Evolutionary conservation across 1,140 invertebrate genomes (phyloP), one percentile per base, ranked within the genome.

Genomic region (Lethocerus indicus): DNA sequence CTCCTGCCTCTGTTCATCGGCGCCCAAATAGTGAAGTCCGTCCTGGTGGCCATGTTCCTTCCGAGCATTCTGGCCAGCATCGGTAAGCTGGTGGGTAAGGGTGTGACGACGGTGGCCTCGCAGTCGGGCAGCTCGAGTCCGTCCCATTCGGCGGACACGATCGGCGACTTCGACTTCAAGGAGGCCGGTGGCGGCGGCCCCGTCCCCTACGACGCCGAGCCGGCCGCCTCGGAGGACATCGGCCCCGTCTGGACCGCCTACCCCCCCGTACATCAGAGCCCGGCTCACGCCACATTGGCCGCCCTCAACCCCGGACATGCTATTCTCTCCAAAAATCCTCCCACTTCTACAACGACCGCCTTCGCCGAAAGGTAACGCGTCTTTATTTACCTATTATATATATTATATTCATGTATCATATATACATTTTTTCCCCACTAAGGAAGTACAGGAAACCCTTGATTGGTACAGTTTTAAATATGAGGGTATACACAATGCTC

Each of bases 31-130:
- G 70, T 86, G 53, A 87, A 87, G 63, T 83, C 80, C 18, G 71
- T 86, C 12, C 64, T 87, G 5, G 71, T 87, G 3, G 83, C 82
- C 7, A 75, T 87, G 63, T 84, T 87, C 63, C 65, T 87, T 57
- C 84, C 84, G 1, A 83, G 79, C 47, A 78, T 87, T 37, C 72
- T 87, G 46, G 81, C 83, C 42, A 81, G 80, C 56, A 71, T 87
- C 44, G 82, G 82, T 42, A 85, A 85, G 63, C 73, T 87, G 37
- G 73, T 86, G 40, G 82, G 82, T 26, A 87, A 87, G 74, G 82
- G 60, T 0, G 53, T 59, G 1, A 55, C 56, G 13, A 59, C 47
- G 18, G 58, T 61, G 26, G 60, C 58, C 4, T 51, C 53, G 16
- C 52, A 66, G 23, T 68, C 67, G 5, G 61, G 62, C 20, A 63